Evolutionary conservation across 2,797 vertebrate species (phyloP), one percentile per base, ranked within the genome.

Genomic region (Florisuga fusca): DNA sequence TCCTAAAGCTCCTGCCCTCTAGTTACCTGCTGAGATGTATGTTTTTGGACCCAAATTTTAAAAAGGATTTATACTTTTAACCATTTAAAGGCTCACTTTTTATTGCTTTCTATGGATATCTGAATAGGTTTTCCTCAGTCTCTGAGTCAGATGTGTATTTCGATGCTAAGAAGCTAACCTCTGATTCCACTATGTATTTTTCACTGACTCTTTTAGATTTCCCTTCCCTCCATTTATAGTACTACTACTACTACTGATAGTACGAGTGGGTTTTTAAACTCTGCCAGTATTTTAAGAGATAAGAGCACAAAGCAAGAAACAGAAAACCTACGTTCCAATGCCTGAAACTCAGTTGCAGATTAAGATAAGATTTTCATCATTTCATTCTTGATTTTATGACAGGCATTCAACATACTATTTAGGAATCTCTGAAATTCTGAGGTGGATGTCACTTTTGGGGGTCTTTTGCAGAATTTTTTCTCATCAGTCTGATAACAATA

Each of bases 181-280:
- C 26, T 17, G 7, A 15, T 58, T 89, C 77, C 11, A 25, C 46
- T 10, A 20, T 21, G 9, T 20, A 46, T 20, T 75, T 78, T 80
- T 54, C 33, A 48, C 14, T 46, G 18, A 4, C 8, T 43, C 8
- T 55, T 72, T 45, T n/a, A 50, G 5, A 43, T 43, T 10, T 9
- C 2, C 5, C 7, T 2, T 2, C 10, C 3, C 4, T 6, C 2
- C 1, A 1, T 26, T 51, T 85, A 33, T 57, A 57, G 6, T 80
- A 10, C 11, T n/a, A 17, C 8, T 38, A 38, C 14, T 38, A 38
- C 14, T 51, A 51, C 11, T 19, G 14, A n/a, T 33, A 22, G 38
- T 15, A 41, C 38, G 13, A 13, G 38, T 41, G 38, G 38, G 8
- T 3, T 57, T 74, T 68, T 61, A 50, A 57, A 8, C 16, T 51